Conservation (phyloP, 1,140 invertebrate genomes). For the Uloborus diversus region DNA sequence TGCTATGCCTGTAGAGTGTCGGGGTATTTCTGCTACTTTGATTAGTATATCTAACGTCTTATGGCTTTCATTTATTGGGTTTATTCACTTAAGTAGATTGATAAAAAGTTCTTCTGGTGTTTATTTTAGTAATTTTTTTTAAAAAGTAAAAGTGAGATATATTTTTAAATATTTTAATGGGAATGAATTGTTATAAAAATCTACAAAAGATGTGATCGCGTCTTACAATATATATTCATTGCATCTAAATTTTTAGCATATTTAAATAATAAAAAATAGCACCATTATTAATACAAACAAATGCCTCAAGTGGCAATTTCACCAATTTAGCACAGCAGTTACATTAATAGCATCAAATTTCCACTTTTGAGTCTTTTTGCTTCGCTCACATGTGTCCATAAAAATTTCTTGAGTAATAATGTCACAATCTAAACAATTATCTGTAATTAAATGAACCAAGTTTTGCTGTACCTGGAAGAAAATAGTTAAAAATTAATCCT, state of each 20-base stretch:
- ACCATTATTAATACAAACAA: background rate
- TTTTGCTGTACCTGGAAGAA: conserved; percentile 74
- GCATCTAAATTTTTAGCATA: background rate
- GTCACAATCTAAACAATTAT: conserved; percentile 81
- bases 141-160: too few species aligned
- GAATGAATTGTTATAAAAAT: too few species aligned
- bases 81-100: too few species aligned
- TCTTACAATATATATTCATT: background rate
- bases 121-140: too few species aligned
- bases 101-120: too few species aligned
- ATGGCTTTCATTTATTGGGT: too few species aligned
- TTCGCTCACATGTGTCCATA: conserved; percentile 76
- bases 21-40: too few species aligned
- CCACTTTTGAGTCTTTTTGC: conserved; percentile 80
- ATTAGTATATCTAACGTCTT: too few species aligned
- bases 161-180: too few species aligned
- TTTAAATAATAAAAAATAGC: background rate
- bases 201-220: too few species aligned
- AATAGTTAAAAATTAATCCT: background rate
- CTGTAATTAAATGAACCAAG: conserved; percentile 74
- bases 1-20: too few species aligned
- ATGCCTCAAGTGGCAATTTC: background rate
- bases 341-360: conserved; percentile 75
- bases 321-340: conserved; percentile 73
- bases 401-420: conserved; percentile 74